These are phyloP conservation scores for Colletes gigas DNA, from an alignment of 1,140 invertebrate species.

Conservation along the genomic window DNA sequence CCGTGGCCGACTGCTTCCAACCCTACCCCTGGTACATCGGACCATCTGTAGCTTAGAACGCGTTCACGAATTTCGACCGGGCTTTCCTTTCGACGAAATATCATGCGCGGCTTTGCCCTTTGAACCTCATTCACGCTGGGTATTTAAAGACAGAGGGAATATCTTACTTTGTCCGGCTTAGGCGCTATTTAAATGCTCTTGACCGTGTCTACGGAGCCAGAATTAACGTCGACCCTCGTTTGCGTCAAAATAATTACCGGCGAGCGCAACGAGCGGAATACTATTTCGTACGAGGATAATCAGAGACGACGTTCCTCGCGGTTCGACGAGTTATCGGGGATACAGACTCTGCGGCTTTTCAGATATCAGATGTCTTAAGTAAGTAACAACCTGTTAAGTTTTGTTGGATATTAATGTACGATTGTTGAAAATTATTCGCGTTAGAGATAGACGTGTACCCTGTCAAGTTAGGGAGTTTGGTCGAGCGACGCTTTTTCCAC, in stretches of 20 bases:
- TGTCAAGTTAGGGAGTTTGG: slow-evolving; percentile 9
- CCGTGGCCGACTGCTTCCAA: slow-evolving; percentile 3
- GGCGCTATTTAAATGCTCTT: background rate
- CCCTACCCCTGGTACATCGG: background rate
- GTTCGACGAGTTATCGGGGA: background rate
- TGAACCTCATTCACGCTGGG: slow-evolving; percentile 31
- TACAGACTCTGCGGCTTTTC: too few relatives aligned
- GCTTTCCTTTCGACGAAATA: slow-evolving; percentile 19
- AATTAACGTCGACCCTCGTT: background rate
- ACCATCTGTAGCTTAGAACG: slow-evolving; percentile 41
- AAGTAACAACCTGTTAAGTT: too few relatives aligned
- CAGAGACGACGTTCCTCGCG: background rate
- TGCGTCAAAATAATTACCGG: background rate
- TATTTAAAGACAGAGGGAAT: slow-evolving; percentile 8
- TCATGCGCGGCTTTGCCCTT: slow-evolving; percentile 8
- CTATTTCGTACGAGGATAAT: slow-evolving; percentile 16
- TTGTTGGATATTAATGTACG: too few relatives aligned
- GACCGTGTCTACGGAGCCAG: background rate
- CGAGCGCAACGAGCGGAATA: background rate
- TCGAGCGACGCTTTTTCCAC: slow-evolving; percentile 32
- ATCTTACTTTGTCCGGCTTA: background rate
- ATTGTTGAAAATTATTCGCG: slow-evolving; percentile 5
- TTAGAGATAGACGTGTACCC: slow-evolving; percentile 9
- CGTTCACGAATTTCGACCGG: slow-evolving; percentile 37
- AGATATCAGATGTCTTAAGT: too few relatives aligned